Evolutionary conservation across 2,113 vertebrate genomes (phyloP).

Genomic region (Petrocephalus zakoni): DNA sequence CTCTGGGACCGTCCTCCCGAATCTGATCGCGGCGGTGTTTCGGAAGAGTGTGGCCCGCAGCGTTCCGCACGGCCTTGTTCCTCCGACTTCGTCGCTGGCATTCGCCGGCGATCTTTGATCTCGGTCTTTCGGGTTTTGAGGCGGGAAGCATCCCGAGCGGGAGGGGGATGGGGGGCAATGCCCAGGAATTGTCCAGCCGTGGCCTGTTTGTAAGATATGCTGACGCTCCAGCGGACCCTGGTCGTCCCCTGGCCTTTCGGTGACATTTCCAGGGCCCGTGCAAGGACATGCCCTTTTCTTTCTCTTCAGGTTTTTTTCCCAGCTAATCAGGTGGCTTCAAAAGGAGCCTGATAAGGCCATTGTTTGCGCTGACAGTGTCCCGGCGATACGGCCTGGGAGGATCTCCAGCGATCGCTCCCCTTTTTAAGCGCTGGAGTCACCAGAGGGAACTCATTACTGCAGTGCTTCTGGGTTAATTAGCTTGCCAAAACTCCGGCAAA

Average conservation of each 20-base stretch:
- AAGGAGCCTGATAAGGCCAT: conserved; percentile 81
- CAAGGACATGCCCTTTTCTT: conserved; percentile 80
- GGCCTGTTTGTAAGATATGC: conserved; percentile 46
- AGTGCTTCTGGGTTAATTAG: conserved; percentile 64
- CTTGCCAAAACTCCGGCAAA: conserved; percentile 32
- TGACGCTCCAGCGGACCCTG: conserved; percentile 51
- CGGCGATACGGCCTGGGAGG: conserved; percentile 67
- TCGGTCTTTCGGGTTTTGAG: conserved; percentile 14
- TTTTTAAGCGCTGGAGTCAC: conserved; percentile 62
- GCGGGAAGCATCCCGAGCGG: not conserved
- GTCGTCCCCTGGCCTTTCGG: conserved; percentile 62
- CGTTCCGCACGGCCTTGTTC: not conserved
- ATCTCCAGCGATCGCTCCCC: conserved; percentile 57
- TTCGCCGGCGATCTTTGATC: not conserved
- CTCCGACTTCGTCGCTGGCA: not conserved
- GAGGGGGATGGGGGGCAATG: conserved; percentile 5
- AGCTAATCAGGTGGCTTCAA: conserved; percentile 86
- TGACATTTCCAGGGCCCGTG: conserved; percentile 77
- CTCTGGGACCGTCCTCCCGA: not conserved
- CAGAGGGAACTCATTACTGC: conserved; percentile 65
- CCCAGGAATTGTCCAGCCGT: conserved; percentile 17
- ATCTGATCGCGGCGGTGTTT: not conserved
- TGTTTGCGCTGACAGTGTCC: conserved; percentile 80
- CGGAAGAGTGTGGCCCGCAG: not conserved
- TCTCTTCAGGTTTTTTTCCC: conserved; percentile 71